phyloP scores from a whole-genome alignment of 1,140 invertebrate genomes.

The Drosophila kepulauana region DNA sequence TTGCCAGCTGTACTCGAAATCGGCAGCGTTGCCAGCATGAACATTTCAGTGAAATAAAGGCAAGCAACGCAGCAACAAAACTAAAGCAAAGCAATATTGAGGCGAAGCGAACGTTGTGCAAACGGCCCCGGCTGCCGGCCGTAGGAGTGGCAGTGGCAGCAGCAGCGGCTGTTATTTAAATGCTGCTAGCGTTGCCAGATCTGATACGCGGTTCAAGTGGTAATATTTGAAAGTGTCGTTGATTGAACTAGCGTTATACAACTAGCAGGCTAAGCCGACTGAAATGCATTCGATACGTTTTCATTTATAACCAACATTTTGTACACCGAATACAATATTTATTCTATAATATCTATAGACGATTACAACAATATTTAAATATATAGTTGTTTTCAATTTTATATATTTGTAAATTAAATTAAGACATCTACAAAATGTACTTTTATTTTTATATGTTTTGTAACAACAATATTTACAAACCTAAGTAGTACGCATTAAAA shows the following conservation, averaged over 20 bases:
- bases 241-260: constrained; percentile 31
- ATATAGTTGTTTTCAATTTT: no score
- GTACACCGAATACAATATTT: background rate
- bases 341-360: background rate
- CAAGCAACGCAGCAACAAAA: constrained; percentile 38
- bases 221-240: constrained; percentile 44
- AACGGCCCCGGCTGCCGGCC: constrained; percentile 57
- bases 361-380: no score
- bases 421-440: no score
- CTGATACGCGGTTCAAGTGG: background rate
- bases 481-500: background rate
- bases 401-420: no score
- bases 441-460: no score
- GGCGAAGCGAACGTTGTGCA: constrained; percentile 68
- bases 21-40: constrained; percentile 62
- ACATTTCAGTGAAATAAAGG: constrained; percentile 56
- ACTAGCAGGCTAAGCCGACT: constrained; percentile 8
- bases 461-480: no score
- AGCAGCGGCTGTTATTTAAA: constrained; percentile 59
- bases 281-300: constrained; percentile 31
- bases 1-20: constrained; percentile 54
- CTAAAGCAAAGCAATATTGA: constrained; percentile 59
- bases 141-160: constrained; percentile 68
- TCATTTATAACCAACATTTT: background rate
- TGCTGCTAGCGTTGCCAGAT: constrained; percentile 49